phyloP scores from a whole-genome alignment of 2,113 vertebrate species.

The Martes martes region DNA sequence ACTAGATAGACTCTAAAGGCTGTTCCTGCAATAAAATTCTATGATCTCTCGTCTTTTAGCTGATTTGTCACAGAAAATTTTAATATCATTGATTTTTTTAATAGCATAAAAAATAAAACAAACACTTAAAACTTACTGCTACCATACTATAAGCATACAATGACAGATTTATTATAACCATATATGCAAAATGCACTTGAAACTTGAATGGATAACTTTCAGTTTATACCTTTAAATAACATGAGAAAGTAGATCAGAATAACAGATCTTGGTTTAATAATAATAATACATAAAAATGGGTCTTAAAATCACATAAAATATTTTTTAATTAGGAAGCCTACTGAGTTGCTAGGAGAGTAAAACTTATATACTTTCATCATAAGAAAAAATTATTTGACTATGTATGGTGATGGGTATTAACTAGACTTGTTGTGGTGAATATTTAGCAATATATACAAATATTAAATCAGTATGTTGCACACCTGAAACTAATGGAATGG shows the following conservation, averaged over 20 bases:
- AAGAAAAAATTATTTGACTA: neutral
- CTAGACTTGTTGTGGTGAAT: neutral
- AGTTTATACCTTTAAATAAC: neutral
- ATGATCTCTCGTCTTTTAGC: neutral
- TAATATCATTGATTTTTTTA: neutral
- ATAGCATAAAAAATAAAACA: neutral
- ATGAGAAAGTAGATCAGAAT: neutral
- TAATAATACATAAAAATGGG: neutral
- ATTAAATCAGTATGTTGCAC: neutral
- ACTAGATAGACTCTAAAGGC: neutral
- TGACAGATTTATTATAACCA: constrained; percentile 19
- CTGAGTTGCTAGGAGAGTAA: neutral
- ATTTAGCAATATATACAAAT: neutral
- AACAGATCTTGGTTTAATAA: neutral
- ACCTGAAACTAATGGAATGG: neutral
- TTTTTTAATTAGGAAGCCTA: neutral
- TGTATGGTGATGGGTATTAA: neutral
- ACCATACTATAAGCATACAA: neutral
- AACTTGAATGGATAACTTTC: neutral
- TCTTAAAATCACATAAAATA: neutral
- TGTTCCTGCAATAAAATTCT: neutral
- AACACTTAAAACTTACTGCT: neutral
- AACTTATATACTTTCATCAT: neutral
- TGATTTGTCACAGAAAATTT: neutral
- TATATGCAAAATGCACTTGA: neutral